Base-by-base conservation (phyloP, 2,797 vertebrate species). In the Chaenodraco wilsoni region DNA sequence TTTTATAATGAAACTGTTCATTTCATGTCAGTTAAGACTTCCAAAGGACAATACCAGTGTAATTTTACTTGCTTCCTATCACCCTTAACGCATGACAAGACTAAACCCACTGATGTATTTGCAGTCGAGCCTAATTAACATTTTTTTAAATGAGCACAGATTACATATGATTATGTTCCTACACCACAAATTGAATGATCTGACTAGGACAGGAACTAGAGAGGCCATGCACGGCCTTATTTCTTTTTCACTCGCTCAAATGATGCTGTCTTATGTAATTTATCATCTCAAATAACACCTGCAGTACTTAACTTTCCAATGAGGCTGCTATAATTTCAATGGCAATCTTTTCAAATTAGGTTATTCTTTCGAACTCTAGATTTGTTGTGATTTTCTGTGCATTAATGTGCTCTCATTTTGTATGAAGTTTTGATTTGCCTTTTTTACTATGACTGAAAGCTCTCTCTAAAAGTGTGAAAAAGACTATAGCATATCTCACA, bases 161-260 rank as follows among this genome's bases (percentile, higher is more conserved):
- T 80, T 65, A 76, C 58, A 68, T 63, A 41, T 74, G 58, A 83
- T 81, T 75, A 81, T 71, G 37, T 68, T 78, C 9, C 40, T 71
- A 37, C 9, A 49, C 27, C 15, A 57, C 52, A 81, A 81, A 84
- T 85, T 76, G 44, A 86, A 81, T 82, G 44, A 61, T 65, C 31
- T 72, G 69, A 81, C 48, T 31, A 33, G 72, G 69, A 79, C 44
- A 41, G 4, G 31, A 72, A 49, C 48, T 49, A 61, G 41, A 78
- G 63, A 66, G 60, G 23, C 59, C 68, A n/a, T 12, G 27, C 27
- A 27, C 27, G 7, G 9, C 33, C 2, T 68, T 69, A 31, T 61
- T 63, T 5, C 50, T 54, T 43, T 23, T 63, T 76, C 54, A 37
- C 43, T 57, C 31, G 37, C 45, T 65, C 17, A 56, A 63, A 61